Conservation (phyloP, 2,888 invertebrate species). For the Malachius bipustulatus region DNA sequence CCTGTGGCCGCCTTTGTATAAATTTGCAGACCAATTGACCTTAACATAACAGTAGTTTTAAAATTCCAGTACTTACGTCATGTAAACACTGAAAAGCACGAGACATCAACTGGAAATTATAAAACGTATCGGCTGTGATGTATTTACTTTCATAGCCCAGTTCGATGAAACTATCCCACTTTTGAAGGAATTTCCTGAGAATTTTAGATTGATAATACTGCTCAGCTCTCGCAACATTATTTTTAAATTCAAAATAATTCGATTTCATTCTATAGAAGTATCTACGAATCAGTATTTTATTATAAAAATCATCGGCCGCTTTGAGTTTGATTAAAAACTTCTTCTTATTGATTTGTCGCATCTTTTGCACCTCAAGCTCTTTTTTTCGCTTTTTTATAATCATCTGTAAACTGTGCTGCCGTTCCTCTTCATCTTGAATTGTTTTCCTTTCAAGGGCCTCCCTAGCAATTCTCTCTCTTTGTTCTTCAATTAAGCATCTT, state of each 20-base stretch:
- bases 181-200: slow-evolving; percentile 19
- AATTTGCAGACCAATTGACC: not conserved
- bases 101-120: too few species aligned
- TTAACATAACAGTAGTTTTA: not conserved
- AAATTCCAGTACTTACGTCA: slow-evolving; percentile 36
- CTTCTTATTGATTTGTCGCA: slow-evolving; percentile 43
- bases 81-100: slow-evolving; percentile 40
- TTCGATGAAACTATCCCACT: slow-evolving; percentile 23
- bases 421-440: slow-evolving; percentile 49
- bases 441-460: slow-evolving; percentile 46
- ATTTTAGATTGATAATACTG: slow-evolving; percentile 24
- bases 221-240: slow-evolving; percentile 29
- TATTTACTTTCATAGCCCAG: slow-evolving; percentile 36
- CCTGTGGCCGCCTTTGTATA: not conserved
- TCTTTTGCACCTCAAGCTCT: slow-evolving; percentile 42
- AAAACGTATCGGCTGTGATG: slow-evolving; percentile 45
- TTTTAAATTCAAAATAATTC: slow-evolving; percentile 29
- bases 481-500: slow-evolving; percentile 40
- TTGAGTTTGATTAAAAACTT: slow-evolving; percentile 35
- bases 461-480: slow-evolving; percentile 45
- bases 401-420: slow-evolving; percentile 46
- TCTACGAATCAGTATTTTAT: slow-evolving; percentile 30
- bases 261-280: slow-evolving; percentile 33
- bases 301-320: slow-evolving; percentile 37
- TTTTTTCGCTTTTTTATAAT: slow-evolving; percentile 49